Base-by-base conservation (phyloP, 2,888 invertebrate species). In the Onthophagus sagittarius region DNA sequence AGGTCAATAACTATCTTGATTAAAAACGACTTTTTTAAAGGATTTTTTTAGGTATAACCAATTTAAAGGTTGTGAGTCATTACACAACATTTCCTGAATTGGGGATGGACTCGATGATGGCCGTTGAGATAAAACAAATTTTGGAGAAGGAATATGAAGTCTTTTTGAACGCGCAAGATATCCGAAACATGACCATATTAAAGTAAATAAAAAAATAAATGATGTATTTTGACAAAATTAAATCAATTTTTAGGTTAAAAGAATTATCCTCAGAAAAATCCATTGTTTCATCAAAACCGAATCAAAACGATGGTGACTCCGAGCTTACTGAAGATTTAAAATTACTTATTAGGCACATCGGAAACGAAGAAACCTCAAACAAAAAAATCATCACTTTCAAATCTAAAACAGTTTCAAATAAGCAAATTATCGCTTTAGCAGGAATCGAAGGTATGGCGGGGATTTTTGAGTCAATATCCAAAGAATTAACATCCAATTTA, bases 71-170 rank as follows among this genome's bases (percentile, higher is more conserved):
- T n/a, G n/a, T n/a, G n/a, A n/a, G n/a, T n/a, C n/a, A n/a, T n/a
- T n/a, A n/a, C n/a, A n/a, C n/a, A n/a, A n/a, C n/a, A n/a, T n/a
- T n/a, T n/a, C n/a, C n/a, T n/a, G n/a, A n/a, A n/a, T n/a, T n/a
- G n/a, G n/a, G n/a, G n/a, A n/a, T n/a, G n/a, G n/a, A n/a, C n/a
- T n/a, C n/a, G n/a, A n/a, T n/a, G n/a, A n/a, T n/a, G n/a, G n/a
- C n/a, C n/a, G n/a, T n/a, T n/a, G n/a, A n/a, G n/a, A n/a, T n/a
- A n/a, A n/a, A n/a, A n/a, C n/a, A n/a, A n/a, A n/a, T n/a, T n/a
- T n/a, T n/a, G n/a, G n/a, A n/a, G n/a, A n/a, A n/a, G 79, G 95
- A 96, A 83, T 97, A 93, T 82, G 96, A 97, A 81, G 87, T 98
- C 71, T 91, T 92, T 82, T 87, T 98, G 2, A 92, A 95, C 0